Evolutionary conservation across 2,113 vertebrate species (phyloP), one percentile per base, ranked within the genome.

Genomic region (Lepus europaeus): DNA sequence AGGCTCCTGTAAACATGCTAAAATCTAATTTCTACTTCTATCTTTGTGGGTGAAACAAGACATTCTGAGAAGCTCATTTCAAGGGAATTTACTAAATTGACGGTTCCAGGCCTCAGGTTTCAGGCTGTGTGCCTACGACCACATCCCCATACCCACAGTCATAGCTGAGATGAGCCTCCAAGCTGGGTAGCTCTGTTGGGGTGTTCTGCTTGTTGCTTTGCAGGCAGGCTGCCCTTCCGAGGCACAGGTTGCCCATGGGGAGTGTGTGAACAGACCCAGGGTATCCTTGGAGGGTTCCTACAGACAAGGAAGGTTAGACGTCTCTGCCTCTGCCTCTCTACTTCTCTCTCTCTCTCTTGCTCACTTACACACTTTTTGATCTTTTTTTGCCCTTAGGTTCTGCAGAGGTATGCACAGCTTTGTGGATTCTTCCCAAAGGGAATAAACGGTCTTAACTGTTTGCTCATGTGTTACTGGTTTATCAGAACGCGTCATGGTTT

Each of bases 21-120:
- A 8, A 84, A 87, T 91, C 76, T 77, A 84, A 94, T 90, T 89
- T 91, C 79, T 87, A 64, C 76, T 87, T 66, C 6, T 51, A 70
- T 94, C 74, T 94, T 76, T 76, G 49, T 87, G 64, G 59, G 27
- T 63, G 33, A 78, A 94, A 39, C 29, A 66, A 63, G 74, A 51
- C 49, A 69, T 93, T 79, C 45, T 85, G 49, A 90, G 77, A 3
- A 93, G 49, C 36, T 66, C 49, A 82, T 74, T 95, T 92, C 33
- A 39, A 69, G 73, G 19, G n/a, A 31, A 85, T 92, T 95, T 77
- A 49, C 49, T 79, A 53, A 94, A 86, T 90, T 78, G 56, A 70
- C 53, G 77, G 22, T 78, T 73, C 27, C 53, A 86, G 76, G 64
- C 59, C 31, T 81, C 5, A 13, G 12, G 51, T 56, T 80, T 93